phyloP scores from a whole-genome alignment of 2,797 vertebrate genomes.

The Protosalanx chinensis region DNA sequence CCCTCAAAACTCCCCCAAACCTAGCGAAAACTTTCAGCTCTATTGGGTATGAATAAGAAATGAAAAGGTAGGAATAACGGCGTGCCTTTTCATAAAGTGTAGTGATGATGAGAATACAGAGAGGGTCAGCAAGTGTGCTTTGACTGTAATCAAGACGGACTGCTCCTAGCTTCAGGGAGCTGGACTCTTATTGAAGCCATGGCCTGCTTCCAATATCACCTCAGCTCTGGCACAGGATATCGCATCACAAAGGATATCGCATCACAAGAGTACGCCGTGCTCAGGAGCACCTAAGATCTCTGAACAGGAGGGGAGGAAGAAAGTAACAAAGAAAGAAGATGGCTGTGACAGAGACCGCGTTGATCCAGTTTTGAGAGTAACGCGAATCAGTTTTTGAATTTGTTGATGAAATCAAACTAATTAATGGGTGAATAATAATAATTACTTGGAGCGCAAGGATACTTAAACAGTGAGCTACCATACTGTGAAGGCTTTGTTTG shows the following conservation, averaged over 20 bases:
- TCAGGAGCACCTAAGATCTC: too few species aligned
- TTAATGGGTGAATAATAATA: too few species aligned
- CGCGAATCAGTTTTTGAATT: too few species aligned
- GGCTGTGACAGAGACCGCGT: too few species aligned
- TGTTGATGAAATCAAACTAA: too few species aligned
- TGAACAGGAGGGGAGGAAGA: too few species aligned
- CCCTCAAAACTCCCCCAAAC: slow-evolving; percentile 13
- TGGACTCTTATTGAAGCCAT: slow-evolving; percentile 1
- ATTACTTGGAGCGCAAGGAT: too few species aligned
- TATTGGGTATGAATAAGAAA: slow-evolving; percentile 47
- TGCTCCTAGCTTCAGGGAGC: neutral
- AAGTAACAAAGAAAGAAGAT: too few species aligned
- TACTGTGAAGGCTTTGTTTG: too few species aligned
- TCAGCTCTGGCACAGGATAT: neutral
- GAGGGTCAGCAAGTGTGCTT: slow-evolving; percentile 1
- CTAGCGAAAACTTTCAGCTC: slow-evolving; percentile 32
- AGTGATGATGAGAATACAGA: slow-evolving; percentile 12
- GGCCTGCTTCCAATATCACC: neutral
- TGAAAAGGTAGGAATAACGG: slow-evolving; percentile 20
- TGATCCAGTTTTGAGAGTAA: too few species aligned
- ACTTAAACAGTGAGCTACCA: too few species aligned
- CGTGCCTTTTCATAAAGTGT: neutral
- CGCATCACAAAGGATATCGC: neutral
- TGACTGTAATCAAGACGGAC: slow-evolving; percentile 4
- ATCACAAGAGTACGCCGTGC: neutral